Evolutionary conservation across 2,113 vertebrate genomes (phyloP).

Genomic region (Sorex fumeus): DNA sequence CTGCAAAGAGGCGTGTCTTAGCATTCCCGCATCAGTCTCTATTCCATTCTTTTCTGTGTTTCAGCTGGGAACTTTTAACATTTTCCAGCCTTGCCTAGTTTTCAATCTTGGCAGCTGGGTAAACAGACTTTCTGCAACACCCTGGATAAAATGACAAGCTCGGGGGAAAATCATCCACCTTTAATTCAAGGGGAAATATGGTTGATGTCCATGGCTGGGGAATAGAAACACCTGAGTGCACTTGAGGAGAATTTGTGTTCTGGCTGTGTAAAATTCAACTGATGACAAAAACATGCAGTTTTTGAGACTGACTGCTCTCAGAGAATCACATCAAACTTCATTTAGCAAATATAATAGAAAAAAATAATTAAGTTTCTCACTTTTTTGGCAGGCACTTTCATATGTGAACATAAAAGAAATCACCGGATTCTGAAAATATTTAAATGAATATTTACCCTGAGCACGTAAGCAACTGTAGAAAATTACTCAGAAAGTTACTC

Average conservation of each 20-base stretch:
- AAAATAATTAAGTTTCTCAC: slow-evolving; percentile 26
- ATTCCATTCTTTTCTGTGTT: slow-evolving; percentile 41
- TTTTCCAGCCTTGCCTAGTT: slow-evolving; percentile 42
- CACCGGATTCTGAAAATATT: slow-evolving; percentile 39
- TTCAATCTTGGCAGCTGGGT: slow-evolving; percentile 76
- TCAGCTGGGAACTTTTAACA: slow-evolving; percentile 64
- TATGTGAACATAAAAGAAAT: neutral
- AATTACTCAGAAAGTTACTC: slow-evolving; percentile 29
- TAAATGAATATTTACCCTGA: slow-evolving; percentile 5
- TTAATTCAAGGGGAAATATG: slow-evolving; percentile 50
- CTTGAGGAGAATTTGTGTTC: slow-evolving; percentile 15
- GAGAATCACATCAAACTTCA: neutral
- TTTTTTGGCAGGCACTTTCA: neutral
- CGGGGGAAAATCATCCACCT: slow-evolving; percentile 66
- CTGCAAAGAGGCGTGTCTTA: neutral
- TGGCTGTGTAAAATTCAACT: slow-evolving; percentile 36
- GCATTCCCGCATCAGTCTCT: neutral
- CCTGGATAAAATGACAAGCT: slow-evolving; percentile 74
- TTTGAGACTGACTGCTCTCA: neutral
- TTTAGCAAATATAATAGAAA: slow-evolving; percentile 23
- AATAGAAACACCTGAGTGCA: slow-evolving; percentile 72
- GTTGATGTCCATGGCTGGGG: slow-evolving; percentile 1
- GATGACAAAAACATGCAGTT: slow-evolving; percentile 74
- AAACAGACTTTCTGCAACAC: slow-evolving; percentile 79
- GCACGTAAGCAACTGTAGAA: neutral